Conservation (phyloP, 1,140 invertebrate genomes). For the Procambarus clarkii region DNA sequence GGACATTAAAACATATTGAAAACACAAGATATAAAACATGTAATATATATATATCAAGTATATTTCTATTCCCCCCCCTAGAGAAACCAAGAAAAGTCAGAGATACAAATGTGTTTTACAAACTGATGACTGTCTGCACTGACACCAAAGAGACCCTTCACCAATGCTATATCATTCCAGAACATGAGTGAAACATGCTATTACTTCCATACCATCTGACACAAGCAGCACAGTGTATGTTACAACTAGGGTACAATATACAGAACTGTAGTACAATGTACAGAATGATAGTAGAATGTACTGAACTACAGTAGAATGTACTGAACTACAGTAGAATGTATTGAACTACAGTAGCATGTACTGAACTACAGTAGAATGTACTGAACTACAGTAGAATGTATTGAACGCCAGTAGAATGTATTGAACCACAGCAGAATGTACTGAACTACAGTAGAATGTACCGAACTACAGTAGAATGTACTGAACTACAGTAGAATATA, state of each 20-base stretch:
- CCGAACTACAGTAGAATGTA: too few species aligned
- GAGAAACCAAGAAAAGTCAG: not conserved
- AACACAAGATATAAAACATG: not conserved
- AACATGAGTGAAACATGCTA: not conserved
- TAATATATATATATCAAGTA: not conserved
- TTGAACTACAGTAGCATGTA: too few species aligned
- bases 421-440: too few species aligned
- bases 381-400: too few species aligned
- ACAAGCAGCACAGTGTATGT: constrained; percentile 31
- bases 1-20: not conserved
- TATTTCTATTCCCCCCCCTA: constrained; percentile 1
- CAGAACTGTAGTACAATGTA: too few species aligned
- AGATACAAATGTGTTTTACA: not conserved
- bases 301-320: too few species aligned
- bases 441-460: too few species aligned
- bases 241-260: not conserved
- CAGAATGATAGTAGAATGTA: too few species aligned
- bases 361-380: too few species aligned
- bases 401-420: too few species aligned
- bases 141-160: not conserved
- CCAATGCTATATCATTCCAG: not conserved
- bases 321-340: too few species aligned
- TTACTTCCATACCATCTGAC: not conserved
- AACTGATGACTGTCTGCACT: not conserved
- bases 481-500: too few species aligned